A percentile compares a stretch with the other conserved stretches of the same genome.
phyloP scores from a whole-genome alignment of 1,140 invertebrate genomes.

The Drosophila subpulchrella region DNA sequence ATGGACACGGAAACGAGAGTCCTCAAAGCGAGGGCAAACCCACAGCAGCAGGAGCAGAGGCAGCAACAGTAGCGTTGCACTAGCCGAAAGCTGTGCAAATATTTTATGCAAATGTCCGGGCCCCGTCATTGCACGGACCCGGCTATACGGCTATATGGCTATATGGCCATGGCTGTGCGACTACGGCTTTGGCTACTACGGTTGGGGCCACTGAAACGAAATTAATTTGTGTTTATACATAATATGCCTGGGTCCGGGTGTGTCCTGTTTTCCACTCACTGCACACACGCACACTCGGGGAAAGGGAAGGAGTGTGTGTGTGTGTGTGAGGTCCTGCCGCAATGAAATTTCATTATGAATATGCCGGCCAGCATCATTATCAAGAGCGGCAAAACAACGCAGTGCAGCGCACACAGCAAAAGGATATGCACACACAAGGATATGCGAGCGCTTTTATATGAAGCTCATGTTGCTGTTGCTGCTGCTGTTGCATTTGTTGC shows the following conservation, averaged over 20 bases:
- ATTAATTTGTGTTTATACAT: conserved; percentile 84
- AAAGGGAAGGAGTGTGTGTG: not conserved
- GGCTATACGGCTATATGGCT: conserved; percentile 34
- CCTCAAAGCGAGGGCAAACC: conserved; percentile 64
- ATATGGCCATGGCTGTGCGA: conserved; percentile 13
- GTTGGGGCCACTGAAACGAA: conserved; percentile 83
- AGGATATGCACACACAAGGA: conserved; percentile 73
- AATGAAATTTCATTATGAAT: conserved; percentile 82
- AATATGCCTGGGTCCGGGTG: conserved; percentile 73
- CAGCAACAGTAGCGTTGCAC: conserved; percentile 58
- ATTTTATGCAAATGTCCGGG: conserved; percentile 84
- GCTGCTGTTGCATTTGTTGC: conserved; percentile 27
- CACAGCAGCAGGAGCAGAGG: conserved; percentile 31
- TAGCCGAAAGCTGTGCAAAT: conserved; percentile 82
- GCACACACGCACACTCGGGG: conserved; percentile 39
- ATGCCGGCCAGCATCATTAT: conserved; percentile 81
- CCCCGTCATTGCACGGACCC: conserved; percentile 68
- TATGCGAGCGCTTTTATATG: conserved; percentile 78
- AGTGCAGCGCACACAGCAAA: conserved; percentile 71
- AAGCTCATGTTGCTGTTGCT: conserved; percentile 14
- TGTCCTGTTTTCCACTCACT: conserved; percentile 55
- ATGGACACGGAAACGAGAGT: conserved; percentile 59
- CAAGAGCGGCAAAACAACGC: conserved; percentile 79
- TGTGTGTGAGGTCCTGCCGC: conserved; percentile 58
- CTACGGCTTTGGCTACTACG: conserved; percentile 62